These are phyloP conservation scores for Ametastegia equiseti DNA, from an alignment of 2,888 invertebrate species.

Conservation along the genomic window DNA sequence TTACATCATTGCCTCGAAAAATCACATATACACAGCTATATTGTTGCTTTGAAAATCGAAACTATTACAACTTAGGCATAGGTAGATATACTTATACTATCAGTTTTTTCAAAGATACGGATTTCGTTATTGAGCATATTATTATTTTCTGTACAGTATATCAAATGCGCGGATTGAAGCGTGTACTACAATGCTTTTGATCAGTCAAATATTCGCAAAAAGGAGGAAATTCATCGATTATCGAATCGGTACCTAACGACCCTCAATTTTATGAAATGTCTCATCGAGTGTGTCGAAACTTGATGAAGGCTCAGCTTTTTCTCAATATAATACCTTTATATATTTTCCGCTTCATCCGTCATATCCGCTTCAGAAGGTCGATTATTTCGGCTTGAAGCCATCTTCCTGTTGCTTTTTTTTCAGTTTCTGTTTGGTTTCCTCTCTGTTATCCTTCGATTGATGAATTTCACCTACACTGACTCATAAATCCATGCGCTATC, in stretches of 20 bases:
- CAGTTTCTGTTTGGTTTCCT: background rate
- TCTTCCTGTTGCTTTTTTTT: background rate
- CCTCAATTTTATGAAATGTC: no score
- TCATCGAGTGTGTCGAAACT: background rate
- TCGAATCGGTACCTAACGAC: no score
- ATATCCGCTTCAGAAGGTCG: background rate
- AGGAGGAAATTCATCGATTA: background rate
- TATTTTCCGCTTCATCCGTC: conserved; percentile 4
- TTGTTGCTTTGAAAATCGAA: background rate
- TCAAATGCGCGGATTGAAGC: background rate
- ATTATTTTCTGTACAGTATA: background rate
- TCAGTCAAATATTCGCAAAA: background rate
- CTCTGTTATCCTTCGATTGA: background rate
- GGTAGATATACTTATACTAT: no score
- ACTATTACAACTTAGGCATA: no score
- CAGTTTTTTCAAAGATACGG: no score
- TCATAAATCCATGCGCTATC: background rate
- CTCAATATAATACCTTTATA: background rate
- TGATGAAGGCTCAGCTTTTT: background rate
- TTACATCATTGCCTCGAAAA: background rate
- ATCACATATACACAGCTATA: background rate
- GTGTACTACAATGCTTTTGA: background rate
- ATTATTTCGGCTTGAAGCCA: background rate
- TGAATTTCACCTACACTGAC: background rate
- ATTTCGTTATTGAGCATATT: background rate